A percentile compares a stretch with the other conserved stretches of the same genome.
Evolutionary conservation across 2,113 vertebrate species (phyloP).

Genomic region (Brachypodius melanocephalos): DNA sequence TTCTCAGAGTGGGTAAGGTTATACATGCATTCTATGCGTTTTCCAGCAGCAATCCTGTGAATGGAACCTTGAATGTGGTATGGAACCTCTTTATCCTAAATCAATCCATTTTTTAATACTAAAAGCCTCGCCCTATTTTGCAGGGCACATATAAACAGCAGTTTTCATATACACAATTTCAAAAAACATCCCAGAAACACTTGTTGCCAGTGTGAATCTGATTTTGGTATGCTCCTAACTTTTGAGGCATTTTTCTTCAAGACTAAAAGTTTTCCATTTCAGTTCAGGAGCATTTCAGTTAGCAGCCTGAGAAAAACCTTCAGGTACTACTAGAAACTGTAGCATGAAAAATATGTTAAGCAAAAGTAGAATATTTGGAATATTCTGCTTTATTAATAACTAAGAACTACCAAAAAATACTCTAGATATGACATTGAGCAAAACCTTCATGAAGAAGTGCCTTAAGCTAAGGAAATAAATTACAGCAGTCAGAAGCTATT

Average conservation of each 20-base stretch:
- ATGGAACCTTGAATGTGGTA: neutral
- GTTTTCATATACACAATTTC: neutral
- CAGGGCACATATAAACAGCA: neutral
- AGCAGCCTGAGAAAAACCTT: neutral
- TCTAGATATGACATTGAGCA: conserved; percentile 24
- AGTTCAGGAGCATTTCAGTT: neutral
- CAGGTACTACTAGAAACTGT: neutral
- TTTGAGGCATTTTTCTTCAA: neutral
- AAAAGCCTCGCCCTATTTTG: neutral
- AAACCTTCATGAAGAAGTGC: conserved; percentile 17
- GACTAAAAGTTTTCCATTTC: neutral
- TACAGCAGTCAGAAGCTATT: conserved; percentile 36
- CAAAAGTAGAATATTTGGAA: neutral
- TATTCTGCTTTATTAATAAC: neutral
- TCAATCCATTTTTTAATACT: neutral
- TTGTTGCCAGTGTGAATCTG: neutral
- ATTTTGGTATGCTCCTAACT: neutral
- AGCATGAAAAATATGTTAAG: neutral
- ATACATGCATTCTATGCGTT: neutral
- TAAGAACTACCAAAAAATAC: neutral
- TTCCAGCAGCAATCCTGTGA: neutral
- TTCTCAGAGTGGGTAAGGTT: neutral
- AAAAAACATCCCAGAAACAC: neutral
- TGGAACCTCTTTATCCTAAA: neutral
- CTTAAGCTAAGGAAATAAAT: conserved; percentile 5